Evolutionary conservation across 2,888 invertebrate genomes (phyloP).

Genomic region (Eupithecia abbreviata): DNA sequence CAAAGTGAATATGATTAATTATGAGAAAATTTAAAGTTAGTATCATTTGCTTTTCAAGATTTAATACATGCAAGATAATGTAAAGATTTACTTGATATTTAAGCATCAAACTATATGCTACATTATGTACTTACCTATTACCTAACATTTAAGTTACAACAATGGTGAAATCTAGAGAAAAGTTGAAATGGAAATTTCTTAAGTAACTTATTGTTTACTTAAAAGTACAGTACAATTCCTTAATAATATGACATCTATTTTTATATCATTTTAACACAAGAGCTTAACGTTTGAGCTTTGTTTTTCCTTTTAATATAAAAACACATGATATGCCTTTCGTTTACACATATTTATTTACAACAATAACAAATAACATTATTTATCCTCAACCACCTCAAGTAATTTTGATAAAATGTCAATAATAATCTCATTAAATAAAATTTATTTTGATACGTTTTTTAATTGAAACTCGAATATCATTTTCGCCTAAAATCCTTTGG

Average conservation of each 20-base stretch:
- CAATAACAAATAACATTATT: conserved; percentile 65
- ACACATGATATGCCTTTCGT: conserved; percentile 70
- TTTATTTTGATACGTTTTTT: conserved; percentile 29
- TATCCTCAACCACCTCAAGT: conserved; percentile 29
- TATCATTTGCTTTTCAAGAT: conserved; percentile 45
- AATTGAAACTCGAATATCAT: conserved; percentile 41
- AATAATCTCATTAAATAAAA: conserved; percentile 25
- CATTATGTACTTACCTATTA: conserved; percentile 41
- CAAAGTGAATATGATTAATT: conserved; percentile 66
- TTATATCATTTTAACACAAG: conserved; percentile 55
- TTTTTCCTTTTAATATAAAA: conserved; percentile 53
- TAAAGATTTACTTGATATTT: conserved; percentile 41
- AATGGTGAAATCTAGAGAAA: conserved; percentile 40
- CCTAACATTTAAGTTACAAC: conserved; percentile 43
- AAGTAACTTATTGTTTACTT: conserved; percentile 29
- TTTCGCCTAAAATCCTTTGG: conserved; percentile 44
- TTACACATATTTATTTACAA: conserved; percentile 62
- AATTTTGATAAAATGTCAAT: conserved; percentile 29
- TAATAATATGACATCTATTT: conserved; percentile 48
- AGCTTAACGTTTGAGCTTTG: conserved; percentile 67
- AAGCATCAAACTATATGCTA: conserved; percentile 44
- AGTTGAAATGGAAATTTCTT: conserved; percentile 43
- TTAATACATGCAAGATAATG: conserved; percentile 40
- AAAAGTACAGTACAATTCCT: conserved; percentile 35
- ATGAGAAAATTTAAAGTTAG: conserved; percentile 39